These are phyloP conservation scores for Calameuta filiformis DNA, from an alignment of 2,888 invertebrate genomes.

Conservation along the genomic window DNA sequence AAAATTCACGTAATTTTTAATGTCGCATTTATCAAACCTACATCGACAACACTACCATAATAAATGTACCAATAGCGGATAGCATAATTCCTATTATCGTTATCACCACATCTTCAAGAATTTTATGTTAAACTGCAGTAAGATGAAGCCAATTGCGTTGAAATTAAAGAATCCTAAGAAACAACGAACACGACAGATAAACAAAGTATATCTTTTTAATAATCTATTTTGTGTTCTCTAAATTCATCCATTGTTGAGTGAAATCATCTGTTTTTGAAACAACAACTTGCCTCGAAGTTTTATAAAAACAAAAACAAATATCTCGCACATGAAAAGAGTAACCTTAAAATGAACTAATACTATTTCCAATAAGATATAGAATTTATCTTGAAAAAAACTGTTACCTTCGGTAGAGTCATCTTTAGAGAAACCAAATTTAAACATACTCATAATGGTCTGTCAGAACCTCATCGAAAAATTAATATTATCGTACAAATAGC, in stretches of 20 bases:
- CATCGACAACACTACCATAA: not conserved
- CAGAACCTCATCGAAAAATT: not conserved
- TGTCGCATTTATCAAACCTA: not conserved
- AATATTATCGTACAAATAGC: not conserved
- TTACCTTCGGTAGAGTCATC: slow-evolving; percentile 16
- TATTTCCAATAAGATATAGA: not conserved
- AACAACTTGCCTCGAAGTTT: not conserved
- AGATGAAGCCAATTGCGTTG: not conserved
- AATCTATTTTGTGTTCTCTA: not conserved
- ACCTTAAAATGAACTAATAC: slow-evolving; percentile 6
- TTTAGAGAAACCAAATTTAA: slow-evolving; percentile 35
- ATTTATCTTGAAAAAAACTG: not conserved
- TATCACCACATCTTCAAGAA: not conserved
- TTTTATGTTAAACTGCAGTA: not conserved
- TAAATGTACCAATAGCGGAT: not conserved
- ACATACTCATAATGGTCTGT: slow-evolving; percentile 23
- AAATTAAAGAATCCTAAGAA: no score
- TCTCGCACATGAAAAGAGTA: not conserved
- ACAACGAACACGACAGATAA: not conserved
- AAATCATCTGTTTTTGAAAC: not conserved
- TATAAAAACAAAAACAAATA: not conserved
- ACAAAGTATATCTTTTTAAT: not conserved
- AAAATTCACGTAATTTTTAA: not conserved
- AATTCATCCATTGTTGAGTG: not conserved
- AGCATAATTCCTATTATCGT: not conserved